These are phyloP conservation scores for Taxidea taxus DNA, from an alignment of 2,113 vertebrate species.

Conservation along the genomic window DNA sequence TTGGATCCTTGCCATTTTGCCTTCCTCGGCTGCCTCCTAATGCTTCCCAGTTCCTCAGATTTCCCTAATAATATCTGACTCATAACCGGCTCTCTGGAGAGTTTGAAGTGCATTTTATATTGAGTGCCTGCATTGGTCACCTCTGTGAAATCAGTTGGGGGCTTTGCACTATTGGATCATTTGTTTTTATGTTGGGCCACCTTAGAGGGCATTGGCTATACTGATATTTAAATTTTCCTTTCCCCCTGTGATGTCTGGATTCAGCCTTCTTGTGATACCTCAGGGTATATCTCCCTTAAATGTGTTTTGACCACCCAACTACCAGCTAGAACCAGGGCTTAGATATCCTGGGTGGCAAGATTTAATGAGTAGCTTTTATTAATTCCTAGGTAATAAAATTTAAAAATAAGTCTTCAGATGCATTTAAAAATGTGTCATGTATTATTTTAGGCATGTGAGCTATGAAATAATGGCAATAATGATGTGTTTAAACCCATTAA, in stretches of 20 bases:
- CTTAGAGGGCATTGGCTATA: background rate
- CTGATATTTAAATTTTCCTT: background rate
- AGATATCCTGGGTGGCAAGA: conserved; percentile 60
- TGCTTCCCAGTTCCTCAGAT: background rate
- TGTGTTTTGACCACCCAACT: conserved; percentile 50
- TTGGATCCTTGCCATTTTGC: background rate
- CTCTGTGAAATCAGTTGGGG: background rate
- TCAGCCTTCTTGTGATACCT: background rate
- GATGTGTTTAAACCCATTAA: conserved; percentile 73
- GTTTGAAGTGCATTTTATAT: background rate
- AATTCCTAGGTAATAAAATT: conserved; percentile 72
- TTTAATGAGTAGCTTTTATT: conserved; percentile 69
- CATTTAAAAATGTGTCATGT: conserved; percentile 76
- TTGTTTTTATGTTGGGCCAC: conserved; percentile 55
- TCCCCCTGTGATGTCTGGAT: background rate
- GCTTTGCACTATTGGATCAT: conserved; percentile 42
- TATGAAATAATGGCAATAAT: conserved; percentile 75
- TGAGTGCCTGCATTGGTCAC: background rate
- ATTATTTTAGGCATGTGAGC: conserved; percentile 72
- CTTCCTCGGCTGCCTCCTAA: background rate
- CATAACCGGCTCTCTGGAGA: conserved; percentile 4
- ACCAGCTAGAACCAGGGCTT: conserved; percentile 38
- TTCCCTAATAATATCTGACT: conserved; percentile 21
- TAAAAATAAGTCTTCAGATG: conserved; percentile 69
- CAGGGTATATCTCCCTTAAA: background rate